phyloP scores from a whole-genome alignment of 2,888 invertebrate genomes.

The Tipula unca region DNA sequence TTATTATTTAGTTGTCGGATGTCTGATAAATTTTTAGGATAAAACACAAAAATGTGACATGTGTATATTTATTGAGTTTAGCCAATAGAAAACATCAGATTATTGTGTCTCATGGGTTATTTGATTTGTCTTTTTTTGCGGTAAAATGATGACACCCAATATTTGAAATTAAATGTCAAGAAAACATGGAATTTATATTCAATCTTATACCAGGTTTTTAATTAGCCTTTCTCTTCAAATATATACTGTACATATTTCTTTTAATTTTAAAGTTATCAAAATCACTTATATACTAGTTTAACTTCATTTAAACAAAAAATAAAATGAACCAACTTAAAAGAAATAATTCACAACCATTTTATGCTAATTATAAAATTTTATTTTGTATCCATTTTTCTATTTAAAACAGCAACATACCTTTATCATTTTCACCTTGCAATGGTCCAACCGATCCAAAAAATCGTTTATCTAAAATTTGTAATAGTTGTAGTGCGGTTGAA shows the following conservation, averaged over 20 bases:
- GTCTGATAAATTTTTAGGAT: not conserved
- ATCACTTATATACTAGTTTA: no score
- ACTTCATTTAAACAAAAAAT: no score
- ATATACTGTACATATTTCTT: no score
- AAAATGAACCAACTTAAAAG: not conserved
- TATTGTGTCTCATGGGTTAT: not conserved
- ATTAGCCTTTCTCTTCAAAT: no score
- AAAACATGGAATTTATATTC: not conserved
- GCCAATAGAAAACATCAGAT: not conserved
- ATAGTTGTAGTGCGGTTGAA: slow-evolving; percentile 86
- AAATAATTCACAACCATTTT: not conserved
- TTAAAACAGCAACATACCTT: slow-evolving; percentile 50
- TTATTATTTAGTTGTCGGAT: not conserved
- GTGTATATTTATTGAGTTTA: not conserved
- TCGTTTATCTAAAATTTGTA: slow-evolving; percentile 87
- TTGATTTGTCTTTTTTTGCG: no score
- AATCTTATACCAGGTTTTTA: not conserved
- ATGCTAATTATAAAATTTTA: not conserved
- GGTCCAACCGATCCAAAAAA: slow-evolving; percentile 82
- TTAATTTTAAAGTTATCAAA: no score
- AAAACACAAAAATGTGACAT: not conserved
- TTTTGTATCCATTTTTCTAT: not conserved
- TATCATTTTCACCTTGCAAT: slow-evolving; percentile 59
- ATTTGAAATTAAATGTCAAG: not conserved
- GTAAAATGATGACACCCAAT: not conserved